These are phyloP conservation scores for Limnephilus auricula DNA, from an alignment of 2,888 invertebrate genomes.

Conservation along the genomic window DNA sequence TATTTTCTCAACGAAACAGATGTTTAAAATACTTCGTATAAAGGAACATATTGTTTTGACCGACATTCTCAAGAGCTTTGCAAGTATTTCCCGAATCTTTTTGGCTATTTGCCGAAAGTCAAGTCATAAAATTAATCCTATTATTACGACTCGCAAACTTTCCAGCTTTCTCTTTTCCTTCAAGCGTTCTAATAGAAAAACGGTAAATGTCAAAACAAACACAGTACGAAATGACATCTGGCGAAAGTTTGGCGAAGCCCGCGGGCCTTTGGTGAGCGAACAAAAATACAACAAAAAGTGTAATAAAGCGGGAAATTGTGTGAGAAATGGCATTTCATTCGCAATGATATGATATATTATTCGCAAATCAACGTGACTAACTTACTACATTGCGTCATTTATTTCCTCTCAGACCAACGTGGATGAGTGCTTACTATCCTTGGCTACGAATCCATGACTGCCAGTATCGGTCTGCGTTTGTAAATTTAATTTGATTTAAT, in stretches of 20 bases:
- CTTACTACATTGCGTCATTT: neutral
- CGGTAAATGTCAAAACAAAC: conserved; percentile 26
- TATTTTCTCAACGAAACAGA: neutral
- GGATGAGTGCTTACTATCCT: too few species aligned
- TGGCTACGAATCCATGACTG: too few species aligned
- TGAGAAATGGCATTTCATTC: conserved; percentile 28
- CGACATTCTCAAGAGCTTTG: neutral
- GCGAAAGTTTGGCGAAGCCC: neutral
- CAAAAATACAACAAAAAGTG: neutral
- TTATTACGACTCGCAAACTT: neutral
- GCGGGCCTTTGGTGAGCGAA: neutral
- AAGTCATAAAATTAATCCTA: neutral
- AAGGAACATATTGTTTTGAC: neutral
- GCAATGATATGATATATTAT: neutral
- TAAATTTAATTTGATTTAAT: too few species aligned
- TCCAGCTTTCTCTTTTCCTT: neutral
- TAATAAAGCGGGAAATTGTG: neutral
- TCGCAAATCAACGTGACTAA: neutral
- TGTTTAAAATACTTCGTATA: neutral
- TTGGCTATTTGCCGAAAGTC: neutral
- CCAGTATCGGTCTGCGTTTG: too few species aligned
- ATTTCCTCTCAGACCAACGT: neutral
- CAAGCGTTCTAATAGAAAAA: neutral
- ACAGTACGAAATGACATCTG: conserved; percentile 24
- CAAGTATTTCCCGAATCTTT: neutral